Evolutionary conservation across 2,113 vertebrate species (phyloP), one percentile per base, ranked within the genome.

Genomic region (Myotis davidii): DNA sequence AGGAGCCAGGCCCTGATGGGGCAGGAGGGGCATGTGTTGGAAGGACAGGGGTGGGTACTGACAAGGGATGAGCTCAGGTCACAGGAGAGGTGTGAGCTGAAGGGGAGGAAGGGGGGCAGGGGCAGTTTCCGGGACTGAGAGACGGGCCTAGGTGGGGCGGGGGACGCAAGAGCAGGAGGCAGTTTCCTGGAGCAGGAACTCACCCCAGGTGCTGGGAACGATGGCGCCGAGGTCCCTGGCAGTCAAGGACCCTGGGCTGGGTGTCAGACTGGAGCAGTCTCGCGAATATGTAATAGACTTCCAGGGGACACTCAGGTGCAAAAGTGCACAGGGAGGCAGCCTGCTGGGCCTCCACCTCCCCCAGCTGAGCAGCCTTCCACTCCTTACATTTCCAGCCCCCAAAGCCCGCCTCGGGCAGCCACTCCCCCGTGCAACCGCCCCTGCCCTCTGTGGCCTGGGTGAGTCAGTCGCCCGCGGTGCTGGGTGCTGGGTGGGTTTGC

Each of bases 401-500:
- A 3, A n/a, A 45, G 5, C 14, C 27, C 32, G 2, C 52, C 39
- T 3, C 1, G 18, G 45, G 64, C 70, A 7, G n/a, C 61, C 6
- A 2, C 45, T 27, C n/a, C n/a, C 65, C 7, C 18, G 54, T 56
- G 54, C 20, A 7, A 50, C 50, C 20, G 7, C 54, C 54, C 54
- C 54, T 21, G 54, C 8, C 20, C 50, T 2, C 8, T 5, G 5
- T 7, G 17, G 17, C 17, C 8, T 3, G 16, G 23, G 11, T 0
- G 59, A 2, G 59, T 1, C 14, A 1, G 5, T 6, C 18, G 1
- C 37, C 3, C 1, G 0, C 3, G 39, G 20, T 6, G 27, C 27
- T 9, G 0, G 5, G 14, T 45, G 39, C 39, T 39, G 3, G 2
- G 0, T 2, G 2, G 1, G 42, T 17, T 8, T 20, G 1, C 29